These are phyloP conservation scores for Eristalinus aeneus DNA, from an alignment of 2,888 invertebrate genomes.

Conservation along the genomic window DNA sequence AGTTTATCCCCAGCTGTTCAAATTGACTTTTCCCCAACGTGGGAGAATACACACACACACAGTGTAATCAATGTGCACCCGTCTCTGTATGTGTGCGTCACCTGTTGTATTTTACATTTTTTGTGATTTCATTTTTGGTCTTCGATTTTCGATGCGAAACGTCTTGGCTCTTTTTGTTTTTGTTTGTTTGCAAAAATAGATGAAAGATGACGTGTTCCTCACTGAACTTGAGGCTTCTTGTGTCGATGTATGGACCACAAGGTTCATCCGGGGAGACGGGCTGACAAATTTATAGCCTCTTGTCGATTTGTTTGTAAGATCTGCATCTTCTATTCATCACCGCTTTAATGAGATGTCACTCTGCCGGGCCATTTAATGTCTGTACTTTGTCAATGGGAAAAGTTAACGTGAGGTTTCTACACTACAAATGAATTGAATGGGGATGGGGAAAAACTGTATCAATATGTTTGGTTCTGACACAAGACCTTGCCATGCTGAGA, in stretches of 20 bases:
- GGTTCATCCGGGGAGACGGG: background rate
- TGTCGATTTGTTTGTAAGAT: background rate
- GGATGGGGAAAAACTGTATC: background rate
- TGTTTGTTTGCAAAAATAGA: conserved; percentile 23
- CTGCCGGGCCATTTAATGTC: background rate
- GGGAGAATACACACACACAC: background rate
- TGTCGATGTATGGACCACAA: conserved; percentile 20
- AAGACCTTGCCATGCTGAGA: background rate
- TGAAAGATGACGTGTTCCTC: conserved; percentile 39
- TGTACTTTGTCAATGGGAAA: background rate
- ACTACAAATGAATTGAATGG: background rate
- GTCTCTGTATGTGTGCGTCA: background rate
- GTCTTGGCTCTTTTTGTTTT: background rate
- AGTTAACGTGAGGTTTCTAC: conserved; percentile 7
- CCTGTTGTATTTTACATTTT: background rate
- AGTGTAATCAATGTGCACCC: background rate
- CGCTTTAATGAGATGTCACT: conserved; percentile 2
- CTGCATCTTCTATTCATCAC: background rate
- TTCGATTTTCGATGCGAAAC: conserved; percentile 28
- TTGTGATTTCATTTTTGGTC: background rate
- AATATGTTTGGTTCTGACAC: background rate
- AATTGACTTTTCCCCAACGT: background rate
- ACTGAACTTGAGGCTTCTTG: conserved; percentile 47
- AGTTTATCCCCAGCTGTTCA: background rate
- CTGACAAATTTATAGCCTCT: background rate